A percentile compares a stretch with the other conserved stretches of the same genome.
Evolutionary conservation across 1,140 invertebrate genomes (phyloP).

Genomic region (Stratiolaelaps scimitus): DNA sequence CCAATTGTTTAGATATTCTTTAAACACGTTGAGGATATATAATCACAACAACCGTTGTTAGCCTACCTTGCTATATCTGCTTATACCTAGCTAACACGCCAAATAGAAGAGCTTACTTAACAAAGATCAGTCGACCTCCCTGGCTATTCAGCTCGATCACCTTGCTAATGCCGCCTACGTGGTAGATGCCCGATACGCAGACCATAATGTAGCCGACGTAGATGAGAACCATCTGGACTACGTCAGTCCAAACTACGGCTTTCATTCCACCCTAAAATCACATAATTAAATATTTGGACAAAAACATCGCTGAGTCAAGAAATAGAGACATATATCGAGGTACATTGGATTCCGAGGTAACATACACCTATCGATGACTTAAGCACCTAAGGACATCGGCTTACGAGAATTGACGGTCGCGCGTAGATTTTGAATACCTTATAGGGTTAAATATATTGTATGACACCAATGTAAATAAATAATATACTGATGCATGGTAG

Average conservation of each 20-base stretch:
- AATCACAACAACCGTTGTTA: neutral
- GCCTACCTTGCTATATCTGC: neutral
- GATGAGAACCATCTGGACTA: slow-evolving; percentile 74
- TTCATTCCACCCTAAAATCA: slow-evolving; percentile 72
- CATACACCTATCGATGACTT: too few relatives aligned
- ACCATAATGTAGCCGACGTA: slow-evolving; percentile 64
- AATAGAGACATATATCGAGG: neutral
- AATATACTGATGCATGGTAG: too few relatives aligned
- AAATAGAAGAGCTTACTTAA: slow-evolving; percentile 50
- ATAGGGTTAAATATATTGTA: too few relatives aligned
- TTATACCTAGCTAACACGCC: neutral
- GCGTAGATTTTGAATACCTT: too few relatives aligned
- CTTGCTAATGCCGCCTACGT: slow-evolving; percentile 53
- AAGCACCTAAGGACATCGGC: too few relatives aligned
- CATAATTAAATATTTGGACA: neutral
- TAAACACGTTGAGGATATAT: neutral
- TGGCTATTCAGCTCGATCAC: slow-evolving; percentile 55
- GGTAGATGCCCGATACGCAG: slow-evolving; percentile 55
- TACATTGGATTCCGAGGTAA: too few relatives aligned
- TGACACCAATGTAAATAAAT: too few relatives aligned
- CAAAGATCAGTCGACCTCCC: slow-evolving; percentile 58
- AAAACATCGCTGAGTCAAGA: neutral
- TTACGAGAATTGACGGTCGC: too few relatives aligned
- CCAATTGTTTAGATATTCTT: too few relatives aligned
- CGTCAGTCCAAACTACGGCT: slow-evolving; percentile 83